These are phyloP conservation scores for Picathartes gymnocephalus DNA, from an alignment of 2,113 vertebrate species.

Conservation along the genomic window DNA sequence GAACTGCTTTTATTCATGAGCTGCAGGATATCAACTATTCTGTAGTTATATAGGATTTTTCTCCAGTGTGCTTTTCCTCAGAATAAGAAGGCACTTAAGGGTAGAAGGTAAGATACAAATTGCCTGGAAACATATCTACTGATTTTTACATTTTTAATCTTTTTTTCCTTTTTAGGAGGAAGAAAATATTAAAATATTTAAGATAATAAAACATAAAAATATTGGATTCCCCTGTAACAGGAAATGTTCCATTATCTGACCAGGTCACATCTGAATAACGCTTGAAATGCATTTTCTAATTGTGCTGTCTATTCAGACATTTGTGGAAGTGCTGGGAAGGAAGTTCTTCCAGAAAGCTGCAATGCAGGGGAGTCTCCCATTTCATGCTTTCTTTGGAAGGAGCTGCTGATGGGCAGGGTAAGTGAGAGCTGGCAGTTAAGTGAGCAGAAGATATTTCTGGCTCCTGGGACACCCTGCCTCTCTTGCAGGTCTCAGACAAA, in stretches of 20 bases:
- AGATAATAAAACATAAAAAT: neutral
- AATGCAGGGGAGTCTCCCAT: neutral
- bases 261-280: neutral
- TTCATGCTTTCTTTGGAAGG: neutral
- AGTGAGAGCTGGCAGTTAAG: neutral
- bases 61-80: neutral
- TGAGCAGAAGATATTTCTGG: neutral
- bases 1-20: neutral
- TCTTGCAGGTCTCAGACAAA: neutral
- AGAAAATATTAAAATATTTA: neutral
- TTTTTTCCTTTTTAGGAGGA: neutral
- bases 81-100: neutral
- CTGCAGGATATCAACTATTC: neutral
- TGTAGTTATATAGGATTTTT: neutral
- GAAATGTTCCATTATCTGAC: neutral
- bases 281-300: neutral
- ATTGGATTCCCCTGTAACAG: accelerated
- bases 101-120: neutral
- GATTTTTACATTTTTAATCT: neutral
- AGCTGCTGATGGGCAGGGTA: neutral
- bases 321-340: neutral
- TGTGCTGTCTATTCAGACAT: accelerated
- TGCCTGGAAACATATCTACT: neutral
- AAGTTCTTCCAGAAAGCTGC: neutral
- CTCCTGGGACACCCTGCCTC: accelerated